Evolutionary conservation across 1,140 invertebrate genomes (phyloP).

Genomic region (Drosophila subpulchrella): DNA sequence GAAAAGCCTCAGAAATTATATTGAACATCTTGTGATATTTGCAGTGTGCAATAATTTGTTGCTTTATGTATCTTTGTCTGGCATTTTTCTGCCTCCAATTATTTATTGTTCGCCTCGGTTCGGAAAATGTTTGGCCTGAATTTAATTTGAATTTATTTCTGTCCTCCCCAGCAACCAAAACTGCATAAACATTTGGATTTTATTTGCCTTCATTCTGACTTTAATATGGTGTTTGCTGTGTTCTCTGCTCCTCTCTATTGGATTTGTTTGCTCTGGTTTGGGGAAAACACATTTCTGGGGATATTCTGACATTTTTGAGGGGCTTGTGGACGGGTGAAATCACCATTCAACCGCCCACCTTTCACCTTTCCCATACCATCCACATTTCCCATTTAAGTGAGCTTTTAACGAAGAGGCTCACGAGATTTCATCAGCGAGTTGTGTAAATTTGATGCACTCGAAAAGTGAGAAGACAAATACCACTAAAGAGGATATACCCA

Average conservation of each 20-base stretch:
- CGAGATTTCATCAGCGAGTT: constrained; percentile 74
- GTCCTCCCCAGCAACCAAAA: constrained; percentile 40
- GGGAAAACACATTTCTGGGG: neutral
- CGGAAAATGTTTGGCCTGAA: constrained; percentile 23
- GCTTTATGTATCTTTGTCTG: constrained; percentile 13
- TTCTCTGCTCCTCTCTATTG: constrained; percentile 1
- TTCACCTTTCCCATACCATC: constrained; percentile 1
- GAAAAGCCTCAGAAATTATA: constrained; percentile 15
- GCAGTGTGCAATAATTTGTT: constrained; percentile 27
- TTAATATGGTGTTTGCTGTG: constrained; percentile 36
- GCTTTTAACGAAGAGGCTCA: constrained; percentile 54
- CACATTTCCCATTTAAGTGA: constrained; percentile 15
- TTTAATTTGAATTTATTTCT: constrained; percentile 68
- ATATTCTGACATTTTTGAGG: constrained; percentile 35
- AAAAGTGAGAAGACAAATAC: constrained; percentile 47
- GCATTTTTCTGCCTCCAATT: constrained; percentile 18
- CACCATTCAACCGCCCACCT: constrained; percentile 2
- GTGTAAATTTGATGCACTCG: constrained; percentile 72
- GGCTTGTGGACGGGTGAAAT: constrained; percentile 11
- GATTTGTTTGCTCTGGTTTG: constrained; percentile 43
- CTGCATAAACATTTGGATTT: constrained; percentile 70
- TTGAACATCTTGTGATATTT: neutral
- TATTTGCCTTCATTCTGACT: constrained; percentile 42
- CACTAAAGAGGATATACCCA: constrained; percentile 5
- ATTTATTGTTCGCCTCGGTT: constrained; percentile 27